These are phyloP conservation scores for Deilephila elpenor DNA, from an alignment of 2,888 invertebrate species.

Conservation along the genomic window DNA sequence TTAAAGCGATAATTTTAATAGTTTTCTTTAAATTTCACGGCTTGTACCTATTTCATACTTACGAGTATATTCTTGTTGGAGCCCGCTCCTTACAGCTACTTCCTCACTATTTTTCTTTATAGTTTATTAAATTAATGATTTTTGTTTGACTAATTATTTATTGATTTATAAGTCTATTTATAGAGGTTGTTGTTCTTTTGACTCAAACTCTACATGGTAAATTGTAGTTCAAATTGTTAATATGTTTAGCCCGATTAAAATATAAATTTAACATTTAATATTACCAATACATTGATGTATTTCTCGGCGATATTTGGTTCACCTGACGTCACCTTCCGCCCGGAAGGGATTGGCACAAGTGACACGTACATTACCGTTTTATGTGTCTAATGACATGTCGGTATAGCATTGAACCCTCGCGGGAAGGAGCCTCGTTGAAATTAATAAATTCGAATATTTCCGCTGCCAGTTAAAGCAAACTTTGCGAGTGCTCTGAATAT, in stretches of 20 bases:
- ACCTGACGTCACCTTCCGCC: not conserved
- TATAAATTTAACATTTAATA: no score
- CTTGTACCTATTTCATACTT: not conserved
- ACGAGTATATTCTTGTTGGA: not conserved
- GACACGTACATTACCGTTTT: not conserved
- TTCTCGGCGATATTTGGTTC: not conserved
- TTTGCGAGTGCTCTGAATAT: conserved; percentile 81
- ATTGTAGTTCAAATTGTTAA: no score
- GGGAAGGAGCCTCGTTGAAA: conserved; percentile 66
- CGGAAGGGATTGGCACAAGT: not conserved
- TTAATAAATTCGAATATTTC: conserved; percentile 78
- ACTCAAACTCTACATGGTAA: no score
- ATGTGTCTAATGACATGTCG: conserved; percentile 30
- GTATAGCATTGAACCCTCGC: conserved; percentile 52
- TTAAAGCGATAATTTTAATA: conserved; percentile 1
- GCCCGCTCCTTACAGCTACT: no score
- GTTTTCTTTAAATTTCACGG: conserved; percentile 10
- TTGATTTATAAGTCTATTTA: no score
- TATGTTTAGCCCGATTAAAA: no score
- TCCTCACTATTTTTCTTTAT: not conserved
- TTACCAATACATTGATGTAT: not conserved
- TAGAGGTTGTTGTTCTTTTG: no score
- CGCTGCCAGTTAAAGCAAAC: conserved; percentile 76
- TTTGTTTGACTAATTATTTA: no score
- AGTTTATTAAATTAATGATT: no score